Conservation (phyloP, 2,888 invertebrate genomes). For the Pseudococcus longispinus region DNA sequence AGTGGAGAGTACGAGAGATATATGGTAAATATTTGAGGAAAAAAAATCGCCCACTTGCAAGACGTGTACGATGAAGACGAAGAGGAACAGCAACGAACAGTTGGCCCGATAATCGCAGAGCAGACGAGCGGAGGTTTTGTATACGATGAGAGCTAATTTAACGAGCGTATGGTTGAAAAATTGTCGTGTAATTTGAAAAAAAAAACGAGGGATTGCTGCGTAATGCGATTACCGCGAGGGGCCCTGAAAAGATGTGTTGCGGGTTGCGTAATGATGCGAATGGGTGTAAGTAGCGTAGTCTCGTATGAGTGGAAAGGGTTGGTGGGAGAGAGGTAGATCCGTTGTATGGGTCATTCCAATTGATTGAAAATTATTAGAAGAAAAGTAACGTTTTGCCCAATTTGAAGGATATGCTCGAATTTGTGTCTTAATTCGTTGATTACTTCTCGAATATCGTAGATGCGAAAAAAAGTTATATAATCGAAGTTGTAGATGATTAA, state of each 20-base stretch:
- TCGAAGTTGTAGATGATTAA: too few relatives aligned
- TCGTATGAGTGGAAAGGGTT: too few relatives aligned
- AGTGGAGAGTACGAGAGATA: not conserved
- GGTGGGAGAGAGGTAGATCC: too few relatives aligned
- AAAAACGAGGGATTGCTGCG: conserved; percentile 14
- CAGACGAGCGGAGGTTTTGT: not conserved
- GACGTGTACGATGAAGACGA: not conserved
- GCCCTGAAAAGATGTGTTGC: not conserved
- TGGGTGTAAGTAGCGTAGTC: too few relatives aligned
- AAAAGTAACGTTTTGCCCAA: too few relatives aligned
- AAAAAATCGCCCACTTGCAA: conserved; percentile 12
- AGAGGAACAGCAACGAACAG: not conserved
- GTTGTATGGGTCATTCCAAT: too few relatives aligned
- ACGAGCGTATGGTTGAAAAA: conserved; percentile 1
- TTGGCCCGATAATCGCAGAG: not conserved
- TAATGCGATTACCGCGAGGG: not conserved
- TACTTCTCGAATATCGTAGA: too few relatives aligned
- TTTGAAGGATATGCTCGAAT: too few relatives aligned
- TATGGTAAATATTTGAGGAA: conserved; percentile 15
- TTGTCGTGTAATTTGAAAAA: not conserved
- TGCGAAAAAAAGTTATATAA: too few relatives aligned
- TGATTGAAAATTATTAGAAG: too few relatives aligned
- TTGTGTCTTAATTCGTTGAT: too few relatives aligned
- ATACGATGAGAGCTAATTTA: conserved; percentile 16
- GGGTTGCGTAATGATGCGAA: not conserved